Conservation (phyloP, 2,888 invertebrate genomes). For the Idaea dimidiata region DNA sequence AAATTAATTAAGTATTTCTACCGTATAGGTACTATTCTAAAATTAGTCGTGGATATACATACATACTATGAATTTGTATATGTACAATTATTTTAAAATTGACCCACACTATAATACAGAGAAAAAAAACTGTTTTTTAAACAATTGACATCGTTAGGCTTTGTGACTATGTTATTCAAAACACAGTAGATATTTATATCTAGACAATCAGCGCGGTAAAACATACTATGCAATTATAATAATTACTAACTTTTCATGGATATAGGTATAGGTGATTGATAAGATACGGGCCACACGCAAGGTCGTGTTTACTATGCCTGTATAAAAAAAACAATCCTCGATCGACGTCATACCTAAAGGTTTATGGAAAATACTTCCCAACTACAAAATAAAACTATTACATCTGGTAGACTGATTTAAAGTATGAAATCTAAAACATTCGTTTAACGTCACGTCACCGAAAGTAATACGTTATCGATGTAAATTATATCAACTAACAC, state of each 20-base stretch:
- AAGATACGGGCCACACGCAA: neutral
- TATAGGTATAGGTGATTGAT: neutral
- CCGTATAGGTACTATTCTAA: neutral
- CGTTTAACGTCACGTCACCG: neutral
- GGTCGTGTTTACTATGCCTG: neutral
- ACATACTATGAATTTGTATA: neutral
- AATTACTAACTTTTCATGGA: neutral
- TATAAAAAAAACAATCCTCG: neutral
- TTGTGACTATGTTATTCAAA: neutral
- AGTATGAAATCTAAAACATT: no score
- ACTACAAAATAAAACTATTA: neutral
- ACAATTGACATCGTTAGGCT: slow-evolving; percentile 1
- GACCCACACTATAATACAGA: slow-evolving; percentile 2
- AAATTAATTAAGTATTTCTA: neutral
- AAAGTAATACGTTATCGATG: neutral
- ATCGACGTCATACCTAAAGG: neutral
- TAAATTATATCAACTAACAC: neutral
- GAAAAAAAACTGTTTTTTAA: neutral
- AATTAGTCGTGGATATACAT: neutral
- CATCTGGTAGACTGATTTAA: neutral
- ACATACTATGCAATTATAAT: neutral
- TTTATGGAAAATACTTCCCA: neutral
- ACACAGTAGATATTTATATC: neutral
- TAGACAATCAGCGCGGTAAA: neutral
- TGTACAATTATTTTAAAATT: slow-evolving; percentile 17